Evolutionary conservation across 2,888 invertebrate species (phyloP), one percentile per base, ranked within the genome.

Genomic region (Poecilus cupreus): DNA sequence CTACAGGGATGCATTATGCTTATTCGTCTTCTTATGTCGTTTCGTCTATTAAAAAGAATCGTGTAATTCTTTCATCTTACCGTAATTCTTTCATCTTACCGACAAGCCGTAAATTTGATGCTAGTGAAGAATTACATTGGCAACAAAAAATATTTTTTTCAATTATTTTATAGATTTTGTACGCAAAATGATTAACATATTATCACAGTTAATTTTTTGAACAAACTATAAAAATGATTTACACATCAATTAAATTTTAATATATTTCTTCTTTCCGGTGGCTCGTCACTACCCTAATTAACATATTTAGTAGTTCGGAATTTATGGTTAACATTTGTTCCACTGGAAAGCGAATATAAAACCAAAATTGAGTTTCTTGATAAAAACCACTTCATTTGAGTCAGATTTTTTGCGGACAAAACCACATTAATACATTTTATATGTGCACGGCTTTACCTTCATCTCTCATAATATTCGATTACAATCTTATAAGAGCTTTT

Each of bases 231-330:
- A 37, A 37, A 68, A 68, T 72, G 72, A 72, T 72, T 72, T 72
- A 72, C 46, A 22, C 72, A 46, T 46, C 72, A 72, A 72, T 72
- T 72, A 72, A 72, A 72, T 46, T 46, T 43, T 72, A 72, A 46
- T 46, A 72, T 72, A 72, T 72, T 46, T 46, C 72, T 43, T 43
- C 20, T 24, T 72, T 72, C 72, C 72, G 72, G 72, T 46, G 18
- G 43, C 46, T 46, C 46, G n/a, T 72, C 72, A 46, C 43, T 46
- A 72, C 72, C 46, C 46, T 72, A 72, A 72, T 72, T 72, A 72
- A 72, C 43, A 46, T 72, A 46, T 72, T 72, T 72, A 72, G 72
- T 72, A 46, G 43, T 18, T 10, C 10, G 10, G 16, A 68, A 68
- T 39, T 68, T 68, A 68, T 68, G 64, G 64, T 37, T 32, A 68